These are phyloP conservation scores for Pantala flavescens DNA, from an alignment of 1,140 invertebrate genomes.

Conservation along the genomic window DNA sequence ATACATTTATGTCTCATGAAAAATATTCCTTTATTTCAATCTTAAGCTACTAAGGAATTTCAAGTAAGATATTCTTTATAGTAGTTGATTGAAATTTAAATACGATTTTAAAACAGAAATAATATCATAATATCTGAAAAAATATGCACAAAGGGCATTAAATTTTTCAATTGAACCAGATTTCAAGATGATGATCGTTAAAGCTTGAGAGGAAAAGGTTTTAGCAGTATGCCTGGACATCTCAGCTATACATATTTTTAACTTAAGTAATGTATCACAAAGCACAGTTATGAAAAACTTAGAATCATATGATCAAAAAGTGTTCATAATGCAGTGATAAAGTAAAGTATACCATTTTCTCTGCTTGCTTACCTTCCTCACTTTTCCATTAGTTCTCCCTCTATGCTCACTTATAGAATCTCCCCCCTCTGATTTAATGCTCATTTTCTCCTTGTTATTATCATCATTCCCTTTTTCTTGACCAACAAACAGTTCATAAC, in stretches of 20 bases:
- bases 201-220: no score
- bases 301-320: conserved; percentile 10
- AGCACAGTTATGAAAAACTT: conserved; percentile 13
- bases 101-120: no score
- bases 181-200: no score
- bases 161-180: no score
- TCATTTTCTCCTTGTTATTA: conserved; percentile 82
- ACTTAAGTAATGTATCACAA: neutral
- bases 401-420: conserved; percentile 79
- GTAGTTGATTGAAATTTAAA: no score
- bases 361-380: conserved; percentile 83
- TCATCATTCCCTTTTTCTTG: conserved; percentile 75
- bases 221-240: neutral
- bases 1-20: no score
- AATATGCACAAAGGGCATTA: no score
- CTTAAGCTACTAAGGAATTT: no score
- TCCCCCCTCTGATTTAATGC: conserved; percentile 70
- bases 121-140: no score
- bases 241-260: neutral
- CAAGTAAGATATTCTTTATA: no score
- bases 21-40: no score
- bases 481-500: conserved; percentile 79
- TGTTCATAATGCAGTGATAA: neutral
- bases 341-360: conserved; percentile 36
- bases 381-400: conserved; percentile 45